Evolutionary conservation across 2,888 invertebrate species (phyloP).

Genomic region (Vesta saturnalis): DNA sequence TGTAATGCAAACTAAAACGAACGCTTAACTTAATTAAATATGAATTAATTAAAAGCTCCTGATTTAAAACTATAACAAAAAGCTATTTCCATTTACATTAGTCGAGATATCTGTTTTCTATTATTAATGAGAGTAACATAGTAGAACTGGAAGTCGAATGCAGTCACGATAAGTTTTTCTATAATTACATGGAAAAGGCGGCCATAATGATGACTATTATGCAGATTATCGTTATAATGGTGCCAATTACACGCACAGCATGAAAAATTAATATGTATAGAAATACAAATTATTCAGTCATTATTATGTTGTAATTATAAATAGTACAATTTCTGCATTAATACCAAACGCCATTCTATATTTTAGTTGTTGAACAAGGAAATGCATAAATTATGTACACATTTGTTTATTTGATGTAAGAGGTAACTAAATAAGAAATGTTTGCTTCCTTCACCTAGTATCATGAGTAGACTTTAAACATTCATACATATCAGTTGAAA

Average conservation of each 20-base stretch:
- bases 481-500: conserved; percentile 35
- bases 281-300: conserved; percentile 32
- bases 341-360: too few species aligned
- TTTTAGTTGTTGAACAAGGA: too few species aligned
- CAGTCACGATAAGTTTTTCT: conserved; percentile 60
- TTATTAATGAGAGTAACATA: conserved; percentile 19
- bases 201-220: conserved; percentile 57
- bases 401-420: conserved; percentile 21
- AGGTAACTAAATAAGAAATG: conserved; percentile 26
- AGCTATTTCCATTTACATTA: not conserved
- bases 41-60: too few species aligned
- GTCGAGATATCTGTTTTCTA: not conserved
- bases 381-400: too few species aligned
- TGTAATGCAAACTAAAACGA: too few species aligned
- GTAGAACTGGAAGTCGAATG: conserved; percentile 52
- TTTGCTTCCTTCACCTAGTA: conserved; percentile 31
- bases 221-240: conserved; percentile 55
- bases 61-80: too few species aligned
- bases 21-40: too few species aligned
- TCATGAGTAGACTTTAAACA: conserved; percentile 32
- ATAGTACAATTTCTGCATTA: not conserved
- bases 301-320: not conserved
- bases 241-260: conserved; percentile 46
- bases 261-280: conserved; percentile 41
- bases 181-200: conserved; percentile 51